Evolutionary conservation across 2,888 invertebrate genomes (phyloP), one percentile per base, ranked within the genome.

Genomic region (Ornithoptera alexandrae): DNA sequence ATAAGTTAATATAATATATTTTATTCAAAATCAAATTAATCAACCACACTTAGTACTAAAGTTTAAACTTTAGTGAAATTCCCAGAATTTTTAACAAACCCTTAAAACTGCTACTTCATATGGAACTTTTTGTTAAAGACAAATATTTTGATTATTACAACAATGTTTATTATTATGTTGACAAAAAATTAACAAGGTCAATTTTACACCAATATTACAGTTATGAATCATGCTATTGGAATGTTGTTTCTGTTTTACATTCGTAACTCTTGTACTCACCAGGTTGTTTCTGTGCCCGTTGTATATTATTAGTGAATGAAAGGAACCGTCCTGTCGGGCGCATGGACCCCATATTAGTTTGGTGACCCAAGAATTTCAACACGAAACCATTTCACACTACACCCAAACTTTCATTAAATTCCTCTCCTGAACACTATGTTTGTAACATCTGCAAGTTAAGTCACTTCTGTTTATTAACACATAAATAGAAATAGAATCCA

Each of bases 241-340:
- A 86, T 84, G 79, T 77, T 50, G 68, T 71, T 72, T 75, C 64
- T 72, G 72, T 73, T 72, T 72, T 63, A 68, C 64, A 65, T 64
- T 69, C 63, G 17, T 60, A 24, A 59, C 42, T n/a, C 42, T 3
- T 64, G 50, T 78, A 90, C 84, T 87, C 81, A 83, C 93, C 93
- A 82, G 92, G 76, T 82, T 92, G 94, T 81, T 94, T 94, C 76
- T 89, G 92, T 73, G 90, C 81, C 77, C 94, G 90, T 78, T 94
- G 94, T 77, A 94, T 94, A 81, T 94, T 94, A 78, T 92, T 94
- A 17, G 93, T 87, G 79, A 94, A 94, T 62, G 94, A 93, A 76
- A 94, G 88, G 80, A 94, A 94, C 79, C 94, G 88, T 82, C 94
- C 94, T 73, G 93, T 93, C 78, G 94, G 94, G 80, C 94, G 93